Evolutionary conservation across 1,140 invertebrate genomes (phyloP).

Genomic region (Nephila pilipes): DNA sequence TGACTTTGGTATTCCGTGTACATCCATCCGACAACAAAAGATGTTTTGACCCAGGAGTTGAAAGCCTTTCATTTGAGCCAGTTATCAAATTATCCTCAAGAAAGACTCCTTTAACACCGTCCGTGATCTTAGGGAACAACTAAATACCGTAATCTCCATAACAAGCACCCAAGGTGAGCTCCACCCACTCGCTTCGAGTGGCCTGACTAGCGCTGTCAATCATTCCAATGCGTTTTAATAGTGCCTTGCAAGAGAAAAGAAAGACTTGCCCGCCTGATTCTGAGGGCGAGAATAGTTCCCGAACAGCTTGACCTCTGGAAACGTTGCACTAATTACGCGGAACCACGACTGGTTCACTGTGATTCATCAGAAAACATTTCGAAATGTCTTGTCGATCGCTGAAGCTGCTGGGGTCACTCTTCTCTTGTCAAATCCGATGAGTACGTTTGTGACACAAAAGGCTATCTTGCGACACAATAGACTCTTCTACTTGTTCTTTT

Average conservation of each 20-base stretch:
- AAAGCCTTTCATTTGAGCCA: not conserved
- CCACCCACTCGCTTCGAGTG: slow-evolving; percentile 45
- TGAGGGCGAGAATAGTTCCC: not conserved
- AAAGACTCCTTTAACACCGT: not conserved
- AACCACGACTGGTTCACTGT: not conserved
- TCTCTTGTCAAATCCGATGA: not conserved
- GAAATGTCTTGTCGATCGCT: not conserved
- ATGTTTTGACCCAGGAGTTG: not conserved
- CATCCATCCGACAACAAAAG: too few relatives aligned
- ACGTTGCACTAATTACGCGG: slow-evolving; percentile 30
- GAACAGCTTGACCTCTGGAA: not conserved
- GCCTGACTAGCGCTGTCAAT: slow-evolving; percentile 19
- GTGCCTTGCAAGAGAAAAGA: not conserved
- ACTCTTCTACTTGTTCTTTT: not conserved
- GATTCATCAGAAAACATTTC: not conserved
- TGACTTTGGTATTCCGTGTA: too few relatives aligned
- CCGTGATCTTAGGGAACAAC: not conserved
- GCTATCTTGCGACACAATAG: not conserved
- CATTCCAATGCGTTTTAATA: slow-evolving; percentile 39
- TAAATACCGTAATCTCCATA: not conserved
- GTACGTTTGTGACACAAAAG: not conserved
- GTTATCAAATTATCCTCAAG: not conserved
- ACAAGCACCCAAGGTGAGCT: slow-evolving; percentile 1
- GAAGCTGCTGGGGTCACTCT: not conserved
- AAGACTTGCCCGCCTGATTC: not conserved